Evolutionary conservation across 2,888 invertebrate species (phyloP).

Genomic region (Mesorhabditis belari): DNA sequence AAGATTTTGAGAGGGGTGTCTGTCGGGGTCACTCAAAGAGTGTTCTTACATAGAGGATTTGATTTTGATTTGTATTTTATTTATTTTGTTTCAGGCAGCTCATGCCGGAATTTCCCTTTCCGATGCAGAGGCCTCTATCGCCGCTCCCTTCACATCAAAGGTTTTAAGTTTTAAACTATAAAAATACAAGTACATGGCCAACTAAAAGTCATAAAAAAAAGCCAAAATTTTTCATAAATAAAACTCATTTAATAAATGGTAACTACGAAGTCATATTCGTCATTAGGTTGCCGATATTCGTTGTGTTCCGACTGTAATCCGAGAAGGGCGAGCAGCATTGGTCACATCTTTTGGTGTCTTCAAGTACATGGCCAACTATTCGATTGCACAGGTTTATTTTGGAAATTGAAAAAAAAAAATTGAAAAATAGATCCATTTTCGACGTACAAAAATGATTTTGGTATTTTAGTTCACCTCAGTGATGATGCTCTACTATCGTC

Average conservation of each 20-base stretch:
- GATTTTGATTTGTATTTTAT: no score
- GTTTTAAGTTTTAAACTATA: background rate
- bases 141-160: slow-evolving; percentile 66
- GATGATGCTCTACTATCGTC: slow-evolving; percentile 58
- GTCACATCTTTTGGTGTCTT: slow-evolving; percentile 94
- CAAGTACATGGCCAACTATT: slow-evolving; percentile 93
- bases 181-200: background rate
- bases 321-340: slow-evolving; percentile 73
- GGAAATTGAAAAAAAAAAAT: no score
- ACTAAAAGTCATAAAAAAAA: background rate
- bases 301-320: slow-evolving; percentile 50
- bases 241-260: background rate
- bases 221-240: background rate
- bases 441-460: background rate
- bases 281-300: slow-evolving; percentile 43
- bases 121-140: slow-evolving; percentile 62
- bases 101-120: slow-evolving; percentile 57
- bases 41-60: no score
- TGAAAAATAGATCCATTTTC: background rate
- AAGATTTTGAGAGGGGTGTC: no score
- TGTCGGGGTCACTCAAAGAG: no score
- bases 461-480: slow-evolving; percentile 64
- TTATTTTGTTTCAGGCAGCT: slow-evolving; percentile 47
- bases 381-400: slow-evolving; percentile 54
- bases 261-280: background rate